Base-by-base conservation (phyloP, 2,797 vertebrate species). In the Buceros bicornis region DNA sequence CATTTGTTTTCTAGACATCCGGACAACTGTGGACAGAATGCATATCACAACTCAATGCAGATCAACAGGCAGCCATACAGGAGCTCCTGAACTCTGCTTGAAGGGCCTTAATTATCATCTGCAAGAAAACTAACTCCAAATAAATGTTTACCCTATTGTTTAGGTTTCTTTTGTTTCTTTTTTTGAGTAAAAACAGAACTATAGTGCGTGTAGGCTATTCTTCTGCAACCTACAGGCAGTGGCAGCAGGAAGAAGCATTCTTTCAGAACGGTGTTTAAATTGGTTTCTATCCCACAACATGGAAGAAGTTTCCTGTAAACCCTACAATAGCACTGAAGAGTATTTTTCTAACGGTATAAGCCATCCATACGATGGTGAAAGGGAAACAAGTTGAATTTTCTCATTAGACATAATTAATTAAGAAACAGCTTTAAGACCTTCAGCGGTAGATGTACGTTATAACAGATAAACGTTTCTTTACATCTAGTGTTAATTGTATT, bases 11-110 rank as follows among this genome's bases (percentile, higher is more conserved):
- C 14, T 94, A 99, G 99, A 98, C 98, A 57, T 99, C 99, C 4
- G 99, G 98, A 97, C 99, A 98, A 93, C 94, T 99, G 96, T 99
- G 99, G 99, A 99, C 99, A 54, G 99, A 99, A 98, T 99, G 99
- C 97, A 98, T 99, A 92, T 98, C 99, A 16, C 98, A 99, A 11
- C 99, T 99, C 96, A 99, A 98, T 92, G 99, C 99, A 93, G 98
- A 98, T 47, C 99, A 99, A 98, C 98, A 99, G 98, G 99, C 99
- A 97, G 99, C 99, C 97, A 98, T 99, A 95, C 99, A 99, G 97
- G 99, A 99, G 97, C 99, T 99, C 94, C 99, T 99, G 97, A 99
- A 98, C 95, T 98, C 99, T 87, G 99, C 98, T 96, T 99, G 99
- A 99, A 98, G 97, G 94, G 97, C 97, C 98, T 98, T 98, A 97